These are phyloP conservation scores for Athene cunicularia DNA, from an alignment of 2,113 vertebrate genomes.

Conservation along the genomic window DNA sequence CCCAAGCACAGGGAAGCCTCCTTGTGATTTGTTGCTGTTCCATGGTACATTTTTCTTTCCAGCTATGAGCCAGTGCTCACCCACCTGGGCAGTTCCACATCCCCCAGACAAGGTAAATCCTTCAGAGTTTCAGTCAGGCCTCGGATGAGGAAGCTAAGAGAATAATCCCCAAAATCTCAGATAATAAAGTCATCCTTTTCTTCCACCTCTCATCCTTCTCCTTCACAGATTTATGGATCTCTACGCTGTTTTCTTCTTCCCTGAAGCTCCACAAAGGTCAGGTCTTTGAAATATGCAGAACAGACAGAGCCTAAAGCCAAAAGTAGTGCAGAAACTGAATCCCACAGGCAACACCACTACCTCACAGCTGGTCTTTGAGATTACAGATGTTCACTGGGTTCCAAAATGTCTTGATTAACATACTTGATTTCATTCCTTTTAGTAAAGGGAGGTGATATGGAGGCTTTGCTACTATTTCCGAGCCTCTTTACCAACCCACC, in stretches of 20 bases:
- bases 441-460: neutral
- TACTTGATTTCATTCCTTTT: neutral
- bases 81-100: neutral
- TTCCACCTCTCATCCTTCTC: neutral
- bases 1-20: neutral
- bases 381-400: neutral
- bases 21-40: neutral
- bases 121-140: neutral
- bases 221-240: neutral
- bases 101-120: neutral
- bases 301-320: neutral
- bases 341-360: neutral
- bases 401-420: neutral
- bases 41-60: accelerated
- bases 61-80: neutral
- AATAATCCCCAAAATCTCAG: neutral
- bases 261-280: neutral
- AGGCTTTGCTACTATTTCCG: neutral
- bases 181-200: neutral
- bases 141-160: neutral
- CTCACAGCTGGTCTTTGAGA: neutral
- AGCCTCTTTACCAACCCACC: neutral
- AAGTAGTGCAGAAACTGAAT: neutral
- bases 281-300: neutral
- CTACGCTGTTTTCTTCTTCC: neutral